Base-by-base conservation (phyloP, 2,113 vertebrate genomes). In the Ochotona princeps region DNA sequence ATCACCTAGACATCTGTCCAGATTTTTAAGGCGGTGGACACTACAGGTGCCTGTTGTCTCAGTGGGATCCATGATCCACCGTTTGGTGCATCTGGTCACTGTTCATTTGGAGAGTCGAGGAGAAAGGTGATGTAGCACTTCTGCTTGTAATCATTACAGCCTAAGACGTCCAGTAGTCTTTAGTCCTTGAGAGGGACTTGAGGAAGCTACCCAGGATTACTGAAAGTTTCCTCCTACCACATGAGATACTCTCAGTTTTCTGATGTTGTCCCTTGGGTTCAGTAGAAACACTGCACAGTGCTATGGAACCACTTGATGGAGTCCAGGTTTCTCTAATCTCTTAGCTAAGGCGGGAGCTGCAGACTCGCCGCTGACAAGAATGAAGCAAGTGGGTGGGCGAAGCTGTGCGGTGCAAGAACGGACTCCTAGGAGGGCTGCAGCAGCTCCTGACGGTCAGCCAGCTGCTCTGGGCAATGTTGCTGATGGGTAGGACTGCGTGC, bases 311-410 rank as follows among this genome's bases (percentile, higher is more conserved):
- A 86, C 83, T 92, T 92, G 87, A 75, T 94, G 65, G 93, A 96
- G 91, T 93, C 97, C 96, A 94, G 89, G 92, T 96, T 97, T 97
- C 95, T 97, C 93, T 92, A 3, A 95, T 97, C 93, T 93, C 94
- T 96, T 97, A 97, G 97, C 97, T 97, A 97, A 97, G 97, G 91
- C 76, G 44, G 83, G 32, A 73, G 85, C 49, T 94, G 1, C 67
- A 94, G 91, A 89, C 83, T 95, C 96, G 96, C 94, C 95, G 87
- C 81, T 93, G 94, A 95, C 96, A 92, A 94, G 90, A 91, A 51
- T 93, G 88, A 92, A 91, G 93, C 81, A 93, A 83, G 70, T 87
- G 89, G 96, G 96, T 93, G 96, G 96, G 95, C 96, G 93, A 95
- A 95, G 28, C 76, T 79, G n/a, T 0, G 38, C 0, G 60, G 87